These are phyloP conservation scores for Tipula vernalis DNA, from an alignment of 2,888 invertebrate genomes.

Conservation along the genomic window DNA sequence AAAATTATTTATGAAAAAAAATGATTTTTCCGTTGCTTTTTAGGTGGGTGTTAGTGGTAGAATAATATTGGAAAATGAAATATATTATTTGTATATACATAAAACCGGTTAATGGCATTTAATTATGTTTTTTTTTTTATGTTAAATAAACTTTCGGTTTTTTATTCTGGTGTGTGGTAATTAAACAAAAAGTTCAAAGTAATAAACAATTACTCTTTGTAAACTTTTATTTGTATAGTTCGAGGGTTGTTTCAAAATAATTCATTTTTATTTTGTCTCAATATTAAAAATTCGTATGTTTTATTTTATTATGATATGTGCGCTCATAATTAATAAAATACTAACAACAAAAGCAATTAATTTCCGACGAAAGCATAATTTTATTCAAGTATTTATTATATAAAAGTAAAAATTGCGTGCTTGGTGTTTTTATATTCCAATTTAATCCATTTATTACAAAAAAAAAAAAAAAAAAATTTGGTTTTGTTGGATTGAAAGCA, in stretches of 20 bases:
- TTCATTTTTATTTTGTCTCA: too few species aligned
- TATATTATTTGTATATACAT: neutral
- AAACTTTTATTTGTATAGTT: neutral
- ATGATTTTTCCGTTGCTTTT: neutral
- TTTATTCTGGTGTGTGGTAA: neutral
- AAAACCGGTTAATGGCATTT: neutral
- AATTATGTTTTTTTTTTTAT: neutral
- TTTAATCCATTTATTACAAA: neutral
- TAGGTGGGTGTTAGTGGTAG: neutral
- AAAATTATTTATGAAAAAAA: neutral
- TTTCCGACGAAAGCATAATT: neutral
- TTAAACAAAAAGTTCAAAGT: neutral
- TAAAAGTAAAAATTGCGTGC: neutral
- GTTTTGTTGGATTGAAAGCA: neutral
- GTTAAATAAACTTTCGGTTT: neutral
- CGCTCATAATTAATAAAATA: neutral
- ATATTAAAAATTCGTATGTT: neutral
- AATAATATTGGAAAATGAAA: neutral
- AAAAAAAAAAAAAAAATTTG: neutral
- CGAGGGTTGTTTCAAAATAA: neutral
- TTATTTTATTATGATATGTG: neutral
- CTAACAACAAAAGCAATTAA: neutral
- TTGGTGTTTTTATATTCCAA: neutral
- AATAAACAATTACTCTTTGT: neutral
- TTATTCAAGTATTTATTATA: neutral